phyloP scores from a whole-genome alignment of 2,888 invertebrate genomes.

The Dicyrtoma fusca region DNA sequence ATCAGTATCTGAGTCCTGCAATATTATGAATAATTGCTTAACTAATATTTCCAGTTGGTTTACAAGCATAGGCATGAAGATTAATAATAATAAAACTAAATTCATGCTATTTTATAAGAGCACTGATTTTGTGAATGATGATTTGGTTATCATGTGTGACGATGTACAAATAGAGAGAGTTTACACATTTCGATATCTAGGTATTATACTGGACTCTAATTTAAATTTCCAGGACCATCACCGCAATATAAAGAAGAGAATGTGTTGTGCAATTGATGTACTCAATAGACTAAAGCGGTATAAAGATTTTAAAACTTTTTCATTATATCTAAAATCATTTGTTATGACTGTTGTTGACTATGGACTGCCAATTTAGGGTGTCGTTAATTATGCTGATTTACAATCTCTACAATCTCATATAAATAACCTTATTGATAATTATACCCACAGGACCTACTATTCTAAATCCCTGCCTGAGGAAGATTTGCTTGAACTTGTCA shows the following conservation, averaged over 20 bases:
- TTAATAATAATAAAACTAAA: neutral
- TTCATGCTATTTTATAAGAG: slow-evolving; percentile 8
- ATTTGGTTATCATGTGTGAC: neutral
- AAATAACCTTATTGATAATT: too few species aligned
- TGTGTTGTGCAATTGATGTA: neutral
- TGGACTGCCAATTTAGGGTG: slow-evolving; percentile 10
- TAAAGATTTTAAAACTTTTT: neutral
- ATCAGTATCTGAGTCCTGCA: too few species aligned
- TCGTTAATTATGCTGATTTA: neutral
- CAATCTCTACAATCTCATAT: neutral
- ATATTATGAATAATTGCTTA: too few species aligned
- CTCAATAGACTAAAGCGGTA: neutral
- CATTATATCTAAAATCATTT: neutral
- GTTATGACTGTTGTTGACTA: slow-evolving; percentile 4
- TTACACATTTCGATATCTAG: slow-evolving; percentile 11
- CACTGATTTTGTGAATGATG: neutral
- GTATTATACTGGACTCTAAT: neutral
- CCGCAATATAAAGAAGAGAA: neutral
- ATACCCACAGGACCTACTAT: too few species aligned
- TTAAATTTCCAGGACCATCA: slow-evolving; percentile 6
- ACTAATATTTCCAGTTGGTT: neutral
- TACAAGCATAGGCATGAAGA: neutral
- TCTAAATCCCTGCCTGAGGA: too few species aligned
- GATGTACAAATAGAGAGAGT: neutral
- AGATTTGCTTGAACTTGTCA: too few species aligned